These are phyloP conservation scores for Leucosticte australis DNA, from an alignment of 2,113 vertebrate genomes.

Conservation along the genomic window DNA sequence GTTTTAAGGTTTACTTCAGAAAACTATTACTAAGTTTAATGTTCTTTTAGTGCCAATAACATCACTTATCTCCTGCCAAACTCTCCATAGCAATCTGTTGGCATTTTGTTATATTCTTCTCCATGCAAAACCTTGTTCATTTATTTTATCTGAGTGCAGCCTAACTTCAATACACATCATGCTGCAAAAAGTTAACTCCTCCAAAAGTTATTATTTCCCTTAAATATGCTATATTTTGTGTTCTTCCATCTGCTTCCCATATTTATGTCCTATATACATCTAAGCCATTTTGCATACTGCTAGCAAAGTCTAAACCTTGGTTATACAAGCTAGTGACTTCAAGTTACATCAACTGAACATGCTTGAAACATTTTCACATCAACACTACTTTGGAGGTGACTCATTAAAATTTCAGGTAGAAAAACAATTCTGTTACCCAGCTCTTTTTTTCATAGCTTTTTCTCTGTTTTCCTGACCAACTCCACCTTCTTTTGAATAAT, in stretches of 20 bases:
- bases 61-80: background rate
- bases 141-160: background rate
- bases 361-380: background rate
- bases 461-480: background rate
- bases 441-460: background rate
- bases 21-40: background rate
- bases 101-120: background rate
- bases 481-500: background rate
- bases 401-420: background rate
- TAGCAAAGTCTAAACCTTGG: background rate
- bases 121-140: background rate
- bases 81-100: background rate
- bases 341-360: background rate
- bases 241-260: background rate
- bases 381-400: background rate
- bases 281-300: background rate
- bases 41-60: background rate
- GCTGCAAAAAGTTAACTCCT: background rate
- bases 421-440: background rate
- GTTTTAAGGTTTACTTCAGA: background rate
- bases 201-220: background rate
- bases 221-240: background rate
- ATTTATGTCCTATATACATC: background rate
- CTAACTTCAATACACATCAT: background rate
- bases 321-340: background rate